Evolutionary conservation across 2,113 vertebrate genomes (phyloP).

Genomic region (Fregata magnificens): DNA sequence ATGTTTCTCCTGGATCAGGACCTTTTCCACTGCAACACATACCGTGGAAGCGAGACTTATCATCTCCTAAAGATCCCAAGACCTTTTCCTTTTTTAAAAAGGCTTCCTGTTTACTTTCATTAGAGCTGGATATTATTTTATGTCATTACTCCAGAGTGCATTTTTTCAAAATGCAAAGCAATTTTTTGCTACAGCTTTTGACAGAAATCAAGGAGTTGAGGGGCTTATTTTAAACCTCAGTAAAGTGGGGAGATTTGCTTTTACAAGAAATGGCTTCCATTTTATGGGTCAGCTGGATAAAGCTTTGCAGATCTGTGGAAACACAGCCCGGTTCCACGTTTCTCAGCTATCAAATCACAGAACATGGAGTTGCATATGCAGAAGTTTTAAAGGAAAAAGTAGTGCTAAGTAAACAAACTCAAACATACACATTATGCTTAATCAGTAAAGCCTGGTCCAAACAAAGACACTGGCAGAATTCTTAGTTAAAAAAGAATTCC

Average conservation of each 20-base stretch:
- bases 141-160: background rate
- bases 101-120: background rate
- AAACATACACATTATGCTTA: rapidly evolving
- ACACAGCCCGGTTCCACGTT: background rate
- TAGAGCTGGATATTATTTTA: background rate
- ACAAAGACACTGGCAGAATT: background rate
- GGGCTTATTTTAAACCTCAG: background rate
- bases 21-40: background rate
- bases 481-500: background rate
- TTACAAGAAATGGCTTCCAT: background rate
- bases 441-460: background rate
- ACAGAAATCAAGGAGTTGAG: background rate
- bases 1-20: background rate
- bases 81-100: background rate
- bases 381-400: background rate
- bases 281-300: background rate
- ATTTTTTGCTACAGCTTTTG: background rate
- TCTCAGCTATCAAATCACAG: background rate
- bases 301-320: background rate
- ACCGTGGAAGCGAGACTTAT: background rate
- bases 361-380: background rate
- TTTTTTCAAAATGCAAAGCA: background rate
- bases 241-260: background rate
- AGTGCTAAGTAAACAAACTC: background rate
- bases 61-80: background rate